Base-by-base conservation (phyloP, 2,797 vertebrate genomes). In the Myripristis jacobus region DNA sequence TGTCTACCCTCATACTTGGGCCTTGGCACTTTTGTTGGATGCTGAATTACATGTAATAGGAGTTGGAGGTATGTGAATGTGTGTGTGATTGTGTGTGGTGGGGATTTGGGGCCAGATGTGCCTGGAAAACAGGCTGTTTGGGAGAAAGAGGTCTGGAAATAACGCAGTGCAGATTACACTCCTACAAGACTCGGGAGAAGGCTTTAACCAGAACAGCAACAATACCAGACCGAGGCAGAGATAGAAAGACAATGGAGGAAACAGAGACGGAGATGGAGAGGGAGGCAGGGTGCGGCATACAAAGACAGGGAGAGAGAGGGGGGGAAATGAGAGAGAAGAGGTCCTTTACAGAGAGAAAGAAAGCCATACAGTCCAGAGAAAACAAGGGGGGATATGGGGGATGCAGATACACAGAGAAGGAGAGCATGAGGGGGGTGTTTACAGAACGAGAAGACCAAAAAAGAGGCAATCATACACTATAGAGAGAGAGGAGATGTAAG, bases 201-300 rank as follows among this genome's bases (percentile, higher is more conserved):
- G 47, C 47, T 80, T 64, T 24, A 73, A 67, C 51, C 46, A 53
- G 64, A 18, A 46, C 22, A 53, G 65, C 6, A 54, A 54, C 55
- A 70, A 77, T 38, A 50, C 41, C 59, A 69, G n/a, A 44, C 57
- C 61, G 27, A 1, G 47, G 43, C 9, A 46, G 29, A 53, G 25
- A 57, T 16, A 22, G 43, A 63, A 31, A 76, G 54, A 77, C 72
- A 63, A 75, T 41, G 68, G 27, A 68, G 55, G 70, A 27, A 3
- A 52, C 55, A 80, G 68, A 29, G 27, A 29, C 27, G 27, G 27
- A 29, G 77, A 55, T 38, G 50, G 58, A 38, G 71, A 69, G 55
- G 27, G 60, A 72, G 66, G 36, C 2, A 5, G 51, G 62, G 52
- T 44, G 66, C 43, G 27, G 59, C 51, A 54, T 29, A 61, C 44